phyloP scores from a whole-genome alignment of 2,888 invertebrate species.

The Prosapia bicincta region DNA sequence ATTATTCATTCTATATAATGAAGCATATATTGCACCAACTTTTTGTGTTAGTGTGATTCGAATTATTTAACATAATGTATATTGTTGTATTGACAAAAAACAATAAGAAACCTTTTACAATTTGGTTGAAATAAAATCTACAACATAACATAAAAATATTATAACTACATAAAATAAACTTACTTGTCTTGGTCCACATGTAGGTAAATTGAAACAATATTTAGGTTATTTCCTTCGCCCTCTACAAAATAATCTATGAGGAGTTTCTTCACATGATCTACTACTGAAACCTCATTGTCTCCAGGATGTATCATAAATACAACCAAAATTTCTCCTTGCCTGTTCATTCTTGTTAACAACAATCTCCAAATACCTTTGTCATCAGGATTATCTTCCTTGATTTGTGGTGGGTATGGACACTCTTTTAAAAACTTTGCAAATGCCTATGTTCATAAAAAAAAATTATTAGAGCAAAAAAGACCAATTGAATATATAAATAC shows the following conservation, averaged over 20 bases:
- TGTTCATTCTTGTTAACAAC: constrained; percentile 53
- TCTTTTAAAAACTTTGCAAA: constrained; percentile 35
- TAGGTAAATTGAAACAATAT: constrained; percentile 49
- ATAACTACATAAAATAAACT: no score
- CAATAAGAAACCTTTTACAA: no score
- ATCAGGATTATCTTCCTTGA: constrained; percentile 10
- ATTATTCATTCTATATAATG: no score
- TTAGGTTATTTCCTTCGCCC: constrained; percentile 43
- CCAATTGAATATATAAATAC: no score
- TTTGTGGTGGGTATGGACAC: not conserved
- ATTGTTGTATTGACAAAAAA: no score
- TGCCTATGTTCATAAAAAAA: constrained; percentile 16
- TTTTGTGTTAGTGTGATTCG: no score
- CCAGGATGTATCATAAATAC: constrained; percentile 43
- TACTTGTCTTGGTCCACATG: constrained; percentile 46
- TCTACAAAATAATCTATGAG: constrained; percentile 45
- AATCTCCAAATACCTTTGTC: constrained; percentile 54
- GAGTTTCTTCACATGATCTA: constrained; percentile 44
- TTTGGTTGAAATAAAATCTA: no score
- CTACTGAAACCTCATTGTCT: constrained; percentile 40
- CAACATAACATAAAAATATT: no score
- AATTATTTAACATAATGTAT: no score
- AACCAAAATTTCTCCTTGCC: constrained; percentile 49
- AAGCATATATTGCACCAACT: no score
- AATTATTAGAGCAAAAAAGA: not conserved